These are phyloP conservation scores for Pseudomyrmex pallidus DNA, from an alignment of 1,140 invertebrate species.

Conservation along the genomic window DNA sequence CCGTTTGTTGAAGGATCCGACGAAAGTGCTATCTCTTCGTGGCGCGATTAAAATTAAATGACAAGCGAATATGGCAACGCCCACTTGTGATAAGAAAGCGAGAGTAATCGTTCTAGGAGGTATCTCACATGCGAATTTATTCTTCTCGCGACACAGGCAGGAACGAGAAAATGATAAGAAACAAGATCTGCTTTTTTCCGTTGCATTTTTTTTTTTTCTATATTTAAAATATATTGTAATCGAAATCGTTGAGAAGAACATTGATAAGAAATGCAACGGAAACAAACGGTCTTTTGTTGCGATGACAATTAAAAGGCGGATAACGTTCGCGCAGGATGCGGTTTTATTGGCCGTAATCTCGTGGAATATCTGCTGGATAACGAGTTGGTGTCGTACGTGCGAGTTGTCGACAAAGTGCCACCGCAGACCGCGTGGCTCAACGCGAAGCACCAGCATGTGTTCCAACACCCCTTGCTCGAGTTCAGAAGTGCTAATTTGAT, in stretches of 20 bases:
- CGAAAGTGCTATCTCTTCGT: constrained; percentile 12
- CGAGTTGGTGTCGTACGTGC: constrained; percentile 90
- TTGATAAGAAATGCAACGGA: constrained; percentile 15
- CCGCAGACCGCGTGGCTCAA: constrained; percentile 96
- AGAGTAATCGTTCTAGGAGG: constrained; percentile 82
- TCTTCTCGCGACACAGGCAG: no score
- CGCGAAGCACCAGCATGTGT: constrained; percentile 89
- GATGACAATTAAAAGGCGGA: constrained; percentile 45
- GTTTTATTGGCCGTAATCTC: constrained; percentile 96
- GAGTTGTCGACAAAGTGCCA: constrained; percentile 96
- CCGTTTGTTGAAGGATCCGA: neutral
- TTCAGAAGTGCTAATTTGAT: constrained; percentile 97
- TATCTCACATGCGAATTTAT: constrained; percentile 58
- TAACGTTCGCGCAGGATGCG: constrained; percentile 89
- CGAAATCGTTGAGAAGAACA: no score
- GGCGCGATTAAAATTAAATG: constrained; percentile 69
- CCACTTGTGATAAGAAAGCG: constrained; percentile 78
- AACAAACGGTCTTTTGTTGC: constrained; percentile 4
- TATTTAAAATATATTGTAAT: no score
- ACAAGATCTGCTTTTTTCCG: no score
- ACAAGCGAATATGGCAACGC: constrained; percentile 76
- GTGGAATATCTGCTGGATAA: constrained; percentile 92
- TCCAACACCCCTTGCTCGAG: constrained; percentile 91
- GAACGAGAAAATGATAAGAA: no score
- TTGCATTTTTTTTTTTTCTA: no score